Base-by-base conservation (phyloP, 2,888 invertebrate species). In the Macrophya alboannulata region DNA sequence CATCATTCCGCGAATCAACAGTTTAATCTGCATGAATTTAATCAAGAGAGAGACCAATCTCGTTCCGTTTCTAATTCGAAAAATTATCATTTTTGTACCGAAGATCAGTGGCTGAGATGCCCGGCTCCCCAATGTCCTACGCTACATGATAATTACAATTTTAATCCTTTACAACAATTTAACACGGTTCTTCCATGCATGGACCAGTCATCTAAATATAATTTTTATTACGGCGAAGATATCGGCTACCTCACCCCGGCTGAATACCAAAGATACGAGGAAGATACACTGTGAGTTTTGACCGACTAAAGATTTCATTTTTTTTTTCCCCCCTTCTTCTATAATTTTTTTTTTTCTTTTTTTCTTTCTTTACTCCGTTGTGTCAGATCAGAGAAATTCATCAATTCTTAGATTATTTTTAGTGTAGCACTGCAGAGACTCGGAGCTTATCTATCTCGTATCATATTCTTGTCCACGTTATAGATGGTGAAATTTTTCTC, bases 71-170 rank as follows among this genome's bases (percentile, higher is more conserved):
- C 0, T 6, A 43, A 31, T 31, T 31, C 31, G 3, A 71, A 8
- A 51, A 15, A 9, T 4, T 9, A 21, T 21, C 48, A 76, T 25
- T 76, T 79, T 84, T 93, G 93, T 77, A 89, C 89, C 45, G 92
- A 93, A 86, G 85, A 90, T 68, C 90, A 90, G 21, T 93, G 93
- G 93, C 88, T 93, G n/a, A 88, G 89, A 25, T 93, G 93, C 81
- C 88, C 90, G 0, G 91, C 88, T 2, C 90, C 89, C 43, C 88
- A 90, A 31, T 93, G 93, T 86, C 92, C 93, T 3, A 83, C 25
- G 1, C 21, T 62, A 51, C 37, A 77, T 0, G 45, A 45, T 12
- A 55, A 77, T 77, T 77, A 77, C 43, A 12, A 25, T 55, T 31
- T 77, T 31, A 21, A 51, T 55, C 12, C 71, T 21, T n/a, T 40